Base-by-base conservation (phyloP, 2,888 invertebrate species). In the Apamea epomidion region DNA sequence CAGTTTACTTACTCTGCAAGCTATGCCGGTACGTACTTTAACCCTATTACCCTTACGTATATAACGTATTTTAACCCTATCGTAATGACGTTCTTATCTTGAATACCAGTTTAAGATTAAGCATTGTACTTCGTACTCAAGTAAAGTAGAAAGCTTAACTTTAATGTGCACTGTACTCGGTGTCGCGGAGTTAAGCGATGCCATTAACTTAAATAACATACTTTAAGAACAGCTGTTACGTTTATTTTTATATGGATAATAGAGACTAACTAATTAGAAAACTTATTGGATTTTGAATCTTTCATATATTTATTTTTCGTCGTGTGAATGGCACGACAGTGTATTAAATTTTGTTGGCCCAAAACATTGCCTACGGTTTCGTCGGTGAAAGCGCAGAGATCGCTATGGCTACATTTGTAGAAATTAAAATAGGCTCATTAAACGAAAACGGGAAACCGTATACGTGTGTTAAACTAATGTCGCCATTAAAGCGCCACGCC, bases 171-270 rank as follows among this genome's bases (percentile, higher is more conserved):
- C 37, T 62, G 65, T 82, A 62, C 74, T 78, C 51, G 14, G 70
- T 76, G 85, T 74, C 81, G 64, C 77, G 14, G 32, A 74, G 67
- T 81, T 74, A 81, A 84, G 76, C 73, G 64, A 32, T 12, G 70
- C 32, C 81, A 81, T 81, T 84, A 74, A 84, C 62, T 85, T 81
- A 71, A 81, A 84, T 85, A 76, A 76, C 58, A 76, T 74, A 76
- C 74, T 74, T 74, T 76, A 62, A 71, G 67, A 74, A 71, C 81
- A 48, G 62, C 83, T 81, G 81, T 67, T 64, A 48, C 73, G 5
- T 8, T 77, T 81, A 74, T 58, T 74, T 81, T 85, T 74, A 81
- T 72, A 67, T 37, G 16, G 65, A 73, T 18, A 3, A 25, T 74
- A 32, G 48, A 74, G 62, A 8, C 21, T 64, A 16, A 64, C 29